Percentiles rank a stretch among this genome's conserved stretches.
phyloP scores from a whole-genome alignment of 2,888 invertebrate species.

The Melieria omissa region DNA sequence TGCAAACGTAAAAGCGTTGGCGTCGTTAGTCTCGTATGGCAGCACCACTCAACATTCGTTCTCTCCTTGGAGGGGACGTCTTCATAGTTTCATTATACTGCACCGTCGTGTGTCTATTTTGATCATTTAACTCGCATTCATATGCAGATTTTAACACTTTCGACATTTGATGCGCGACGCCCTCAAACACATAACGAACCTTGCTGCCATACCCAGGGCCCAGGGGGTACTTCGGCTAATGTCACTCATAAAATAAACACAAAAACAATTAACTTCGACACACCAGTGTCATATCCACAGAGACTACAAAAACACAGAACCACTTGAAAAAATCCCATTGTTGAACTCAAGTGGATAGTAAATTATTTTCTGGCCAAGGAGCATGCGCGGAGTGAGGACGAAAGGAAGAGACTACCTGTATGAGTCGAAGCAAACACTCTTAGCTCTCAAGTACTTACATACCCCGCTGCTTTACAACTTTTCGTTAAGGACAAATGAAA shows the following conservation, averaged over 20 bases:
- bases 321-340: slow-evolving; percentile 14
- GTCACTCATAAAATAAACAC: slow-evolving; percentile 35
- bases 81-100: too few species aligned
- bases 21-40: slow-evolving; percentile 16
- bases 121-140: slow-evolving; percentile 1
- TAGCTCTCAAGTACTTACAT: too few species aligned
- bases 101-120: too few species aligned
- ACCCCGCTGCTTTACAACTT: slow-evolving; percentile 22
- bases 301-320: neutral
- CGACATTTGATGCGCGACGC: neutral
- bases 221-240: slow-evolving; percentile 31
- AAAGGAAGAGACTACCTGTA: slow-evolving; percentile 29
- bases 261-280: slow-evolving; percentile 34
- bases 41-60: slow-evolving; percentile 2
- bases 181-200: neutral
- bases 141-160: slow-evolving; percentile 49
- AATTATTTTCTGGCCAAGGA: slow-evolving; percentile 14
- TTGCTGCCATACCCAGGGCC: neutral
- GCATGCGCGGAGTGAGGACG: neutral
- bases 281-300: neutral
- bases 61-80: too few species aligned
- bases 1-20: too few species aligned
- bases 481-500: neutral
- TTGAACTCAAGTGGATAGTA: slow-evolving; percentile 26
- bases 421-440: neutral